These are phyloP conservation scores for Endomychus coccineus DNA, from an alignment of 2,888 invertebrate genomes.

Conservation along the genomic window DNA sequence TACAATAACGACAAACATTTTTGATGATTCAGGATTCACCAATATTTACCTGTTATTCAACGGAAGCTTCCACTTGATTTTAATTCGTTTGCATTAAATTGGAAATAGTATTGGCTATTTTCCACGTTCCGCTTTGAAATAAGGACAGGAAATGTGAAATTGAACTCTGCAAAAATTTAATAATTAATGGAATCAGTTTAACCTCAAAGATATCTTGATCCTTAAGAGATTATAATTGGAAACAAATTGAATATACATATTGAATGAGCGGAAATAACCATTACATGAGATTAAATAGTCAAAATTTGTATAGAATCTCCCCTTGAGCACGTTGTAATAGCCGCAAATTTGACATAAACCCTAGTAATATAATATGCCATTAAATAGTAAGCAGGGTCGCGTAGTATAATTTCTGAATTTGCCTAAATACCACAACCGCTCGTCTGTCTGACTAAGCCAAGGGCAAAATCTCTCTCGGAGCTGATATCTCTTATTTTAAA, in stretches of 20 bases:
- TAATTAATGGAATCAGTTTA: background rate
- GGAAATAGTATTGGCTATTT: too few relatives aligned
- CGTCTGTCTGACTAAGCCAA: too few relatives aligned
- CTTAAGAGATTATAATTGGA: conserved; percentile 12
- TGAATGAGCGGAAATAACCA: conserved; percentile 16
- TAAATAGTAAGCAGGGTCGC: conserved; percentile 31
- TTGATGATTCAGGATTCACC: too few relatives aligned
- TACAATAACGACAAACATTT: too few relatives aligned
- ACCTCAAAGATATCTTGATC: conserved; percentile 2
- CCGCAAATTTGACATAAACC: conserved; percentile 26
- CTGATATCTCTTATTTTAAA: too few relatives aligned
- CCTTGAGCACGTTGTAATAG: conserved; percentile 7
- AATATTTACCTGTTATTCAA: too few relatives aligned
- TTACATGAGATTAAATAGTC: conserved; percentile 14
- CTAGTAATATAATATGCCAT: conserved; percentile 30
- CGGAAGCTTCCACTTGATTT: too few relatives aligned
- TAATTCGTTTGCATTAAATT: too few relatives aligned
- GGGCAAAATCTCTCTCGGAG: too few relatives aligned
- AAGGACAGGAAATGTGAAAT: too few relatives aligned
- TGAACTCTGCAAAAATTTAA: background rate
- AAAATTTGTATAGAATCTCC: conserved; percentile 15
- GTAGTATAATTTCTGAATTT: conserved; percentile 27
- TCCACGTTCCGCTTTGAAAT: too few relatives aligned
- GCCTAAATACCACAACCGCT: conserved; percentile 25
- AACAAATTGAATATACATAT: conserved; percentile 17